Evolutionary conservation across 2,888 invertebrate species (phyloP).

Genomic region (Abrostola triplasia): DNA sequence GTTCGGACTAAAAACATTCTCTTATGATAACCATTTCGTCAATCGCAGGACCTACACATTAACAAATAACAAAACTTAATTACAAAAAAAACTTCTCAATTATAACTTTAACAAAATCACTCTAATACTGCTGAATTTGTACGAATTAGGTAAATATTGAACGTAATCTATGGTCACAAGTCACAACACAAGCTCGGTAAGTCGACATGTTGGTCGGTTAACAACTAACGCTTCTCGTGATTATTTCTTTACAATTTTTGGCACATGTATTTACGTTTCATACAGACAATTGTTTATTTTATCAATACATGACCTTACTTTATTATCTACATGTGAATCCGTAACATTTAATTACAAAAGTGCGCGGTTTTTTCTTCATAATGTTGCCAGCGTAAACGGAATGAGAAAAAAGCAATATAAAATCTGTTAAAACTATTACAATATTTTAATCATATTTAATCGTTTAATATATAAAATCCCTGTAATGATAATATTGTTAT

Average conservation of each 20-base stretch:
- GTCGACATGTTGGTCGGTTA: conserved; percentile 32
- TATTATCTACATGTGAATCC: conserved; percentile 57
- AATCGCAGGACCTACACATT: conserved; percentile 71
- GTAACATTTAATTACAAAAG: conserved; percentile 59
- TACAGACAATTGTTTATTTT: conserved; percentile 64
- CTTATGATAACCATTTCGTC: conserved; percentile 65
- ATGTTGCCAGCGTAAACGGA: conserved; percentile 67
- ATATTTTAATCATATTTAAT: conserved; percentile 83
- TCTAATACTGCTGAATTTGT: conserved; percentile 88
- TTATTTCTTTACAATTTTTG: conserved; percentile 68
- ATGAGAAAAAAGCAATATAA: conserved; percentile 75
- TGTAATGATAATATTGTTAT: conserved; percentile 87
- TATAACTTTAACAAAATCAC: conserved; percentile 88
- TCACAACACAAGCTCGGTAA: conserved; percentile 68
- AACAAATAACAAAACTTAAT: conserved; percentile 88
- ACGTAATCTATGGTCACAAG: conserved; percentile 76
- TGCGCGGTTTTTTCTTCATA: conserved; percentile 49
- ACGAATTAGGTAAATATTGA: conserved; percentile 85
- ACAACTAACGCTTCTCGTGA: conserved; percentile 33
- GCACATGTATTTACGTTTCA: conserved; percentile 77
- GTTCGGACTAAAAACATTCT: conserved; percentile 58
- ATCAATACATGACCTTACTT: conserved; percentile 65
- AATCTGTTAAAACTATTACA: conserved; percentile 83
- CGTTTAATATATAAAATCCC: conserved; percentile 87
- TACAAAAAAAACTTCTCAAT: conserved; percentile 80